A percentile compares a stretch with the other conserved stretches of the same genome.
Conservation (phyloP, 1,140 invertebrate species). For the Drosophila kepulauana region DNA sequence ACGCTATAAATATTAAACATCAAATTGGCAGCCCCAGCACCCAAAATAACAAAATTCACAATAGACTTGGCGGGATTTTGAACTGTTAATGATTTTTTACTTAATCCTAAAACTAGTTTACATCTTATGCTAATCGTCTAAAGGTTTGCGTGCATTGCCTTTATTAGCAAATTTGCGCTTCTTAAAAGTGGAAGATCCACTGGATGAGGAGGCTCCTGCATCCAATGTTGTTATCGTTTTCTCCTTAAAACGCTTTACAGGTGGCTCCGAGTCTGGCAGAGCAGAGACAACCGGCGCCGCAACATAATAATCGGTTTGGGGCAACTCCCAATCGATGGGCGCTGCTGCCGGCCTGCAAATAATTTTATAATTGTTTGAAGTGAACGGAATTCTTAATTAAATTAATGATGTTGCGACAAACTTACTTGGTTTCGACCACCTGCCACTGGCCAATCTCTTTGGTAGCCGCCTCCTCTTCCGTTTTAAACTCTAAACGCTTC, state of each 20-base stretch:
- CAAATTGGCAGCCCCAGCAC: slow-evolving; percentile 23
- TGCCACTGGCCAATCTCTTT: slow-evolving; percentile 89
- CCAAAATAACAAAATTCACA: neutral
- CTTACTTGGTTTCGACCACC: slow-evolving; percentile 86
- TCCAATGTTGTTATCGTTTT: slow-evolving; percentile 87
- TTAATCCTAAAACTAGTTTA: slow-evolving; percentile 5
- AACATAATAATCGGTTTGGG: slow-evolving; percentile 84
- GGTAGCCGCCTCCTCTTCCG: slow-evolving; percentile 85
- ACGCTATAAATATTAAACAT: neutral
- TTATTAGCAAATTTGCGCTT: slow-evolving; percentile 88
- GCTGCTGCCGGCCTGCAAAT: slow-evolving; percentile 64
- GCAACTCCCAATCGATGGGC: slow-evolving; percentile 87
- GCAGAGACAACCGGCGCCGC: slow-evolving; percentile 68
- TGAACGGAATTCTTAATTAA: too few relatives aligned
- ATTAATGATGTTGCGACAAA: slow-evolving; percentile 3
- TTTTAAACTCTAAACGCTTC: slow-evolving; percentile 83
- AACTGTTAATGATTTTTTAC: neutral
- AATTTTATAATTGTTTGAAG: neutral
- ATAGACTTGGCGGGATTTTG: neutral
- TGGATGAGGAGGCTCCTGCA: slow-evolving; percentile 80
- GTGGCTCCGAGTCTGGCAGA: slow-evolving; percentile 79
- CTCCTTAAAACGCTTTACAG: slow-evolving; percentile 88
- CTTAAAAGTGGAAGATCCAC: slow-evolving; percentile 86
- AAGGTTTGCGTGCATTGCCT: slow-evolving; percentile 87
- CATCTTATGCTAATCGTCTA: slow-evolving; percentile 83